Conservation (phyloP, 2,113 vertebrate species). For the Epinephelus lanceolatus region DNA sequence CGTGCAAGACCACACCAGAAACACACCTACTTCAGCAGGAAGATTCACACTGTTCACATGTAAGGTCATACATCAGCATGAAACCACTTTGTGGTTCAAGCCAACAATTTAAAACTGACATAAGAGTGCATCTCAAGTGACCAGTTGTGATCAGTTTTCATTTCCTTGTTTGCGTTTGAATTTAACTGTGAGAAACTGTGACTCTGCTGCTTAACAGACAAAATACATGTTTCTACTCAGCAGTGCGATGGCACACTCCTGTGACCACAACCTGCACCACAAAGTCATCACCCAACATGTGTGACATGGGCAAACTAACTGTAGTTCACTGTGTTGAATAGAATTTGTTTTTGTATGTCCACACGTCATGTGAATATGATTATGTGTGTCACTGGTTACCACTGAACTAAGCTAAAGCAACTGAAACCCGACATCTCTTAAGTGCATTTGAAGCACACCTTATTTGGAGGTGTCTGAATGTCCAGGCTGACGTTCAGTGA, state of each 20-base stretch:
- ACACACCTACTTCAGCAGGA: not conserved
- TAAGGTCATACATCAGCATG: not conserved
- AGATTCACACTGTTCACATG: not conserved
- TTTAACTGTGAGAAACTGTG: constrained; percentile 5
- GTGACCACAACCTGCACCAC: not conserved
- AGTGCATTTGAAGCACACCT: not conserved
- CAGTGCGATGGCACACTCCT: too few species aligned
- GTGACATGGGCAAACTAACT: not conserved
- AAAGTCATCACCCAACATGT: not conserved
- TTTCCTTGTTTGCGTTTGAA: not conserved
- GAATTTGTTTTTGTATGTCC: not conserved
- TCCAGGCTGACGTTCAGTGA: not conserved
- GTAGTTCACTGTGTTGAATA: not conserved
- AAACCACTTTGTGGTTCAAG: constrained; percentile 21
- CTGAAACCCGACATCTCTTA: not conserved
- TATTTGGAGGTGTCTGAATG: not conserved
- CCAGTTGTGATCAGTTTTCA: not conserved
- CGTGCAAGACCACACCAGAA: not conserved
- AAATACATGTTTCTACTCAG: not conserved
- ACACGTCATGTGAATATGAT: not conserved
- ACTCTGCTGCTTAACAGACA: not conserved
- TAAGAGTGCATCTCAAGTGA: not conserved
- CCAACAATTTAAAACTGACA: not conserved
- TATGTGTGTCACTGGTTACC: too few species aligned
- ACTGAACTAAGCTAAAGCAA: not conserved